Conservation (phyloP, 2,113 vertebrate genomes). For the Nesospiza acunhae region DNA sequence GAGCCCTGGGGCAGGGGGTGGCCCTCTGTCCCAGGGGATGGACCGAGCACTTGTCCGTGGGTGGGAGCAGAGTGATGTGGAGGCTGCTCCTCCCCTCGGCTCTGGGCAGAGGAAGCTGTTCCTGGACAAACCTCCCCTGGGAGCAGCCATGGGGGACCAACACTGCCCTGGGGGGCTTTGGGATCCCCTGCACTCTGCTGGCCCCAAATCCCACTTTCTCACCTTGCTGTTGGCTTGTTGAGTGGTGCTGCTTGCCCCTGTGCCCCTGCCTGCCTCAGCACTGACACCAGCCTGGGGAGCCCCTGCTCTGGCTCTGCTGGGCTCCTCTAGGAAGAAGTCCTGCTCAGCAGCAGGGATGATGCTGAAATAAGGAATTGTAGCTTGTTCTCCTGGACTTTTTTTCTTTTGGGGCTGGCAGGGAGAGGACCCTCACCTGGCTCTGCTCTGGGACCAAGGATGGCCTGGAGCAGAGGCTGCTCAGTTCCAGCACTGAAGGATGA, state of each 20-base stretch:
- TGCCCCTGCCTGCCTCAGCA: not conserved
- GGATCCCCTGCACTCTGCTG: not conserved
- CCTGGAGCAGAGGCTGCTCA: not conserved
- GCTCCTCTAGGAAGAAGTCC: not conserved
- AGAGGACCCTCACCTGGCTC: not conserved
- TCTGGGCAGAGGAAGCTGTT: not conserved
- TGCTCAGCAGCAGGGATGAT: not conserved
- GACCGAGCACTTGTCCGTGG: rapidly evolving
- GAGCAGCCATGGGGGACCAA: not conserved
- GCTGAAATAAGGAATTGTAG: not conserved
- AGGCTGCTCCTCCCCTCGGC: not conserved
- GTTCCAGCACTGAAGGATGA: not conserved
- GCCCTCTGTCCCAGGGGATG: not conserved
- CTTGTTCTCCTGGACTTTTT: not conserved
- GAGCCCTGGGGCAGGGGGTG: not conserved
- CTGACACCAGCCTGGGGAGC: not conserved
- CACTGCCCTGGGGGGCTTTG: not conserved
- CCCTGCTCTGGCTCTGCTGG: not conserved
- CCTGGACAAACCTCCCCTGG: not conserved
- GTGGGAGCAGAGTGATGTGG: rapidly evolving
- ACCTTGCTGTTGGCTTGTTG: not conserved
- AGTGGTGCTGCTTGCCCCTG: not conserved
- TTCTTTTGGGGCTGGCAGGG: not conserved
- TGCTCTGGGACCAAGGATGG: not conserved
- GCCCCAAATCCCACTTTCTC: not conserved